These are phyloP conservation scores for Drosophila triauraria DNA, from an alignment of 1,140 invertebrate species.

Conservation along the genomic window DNA sequence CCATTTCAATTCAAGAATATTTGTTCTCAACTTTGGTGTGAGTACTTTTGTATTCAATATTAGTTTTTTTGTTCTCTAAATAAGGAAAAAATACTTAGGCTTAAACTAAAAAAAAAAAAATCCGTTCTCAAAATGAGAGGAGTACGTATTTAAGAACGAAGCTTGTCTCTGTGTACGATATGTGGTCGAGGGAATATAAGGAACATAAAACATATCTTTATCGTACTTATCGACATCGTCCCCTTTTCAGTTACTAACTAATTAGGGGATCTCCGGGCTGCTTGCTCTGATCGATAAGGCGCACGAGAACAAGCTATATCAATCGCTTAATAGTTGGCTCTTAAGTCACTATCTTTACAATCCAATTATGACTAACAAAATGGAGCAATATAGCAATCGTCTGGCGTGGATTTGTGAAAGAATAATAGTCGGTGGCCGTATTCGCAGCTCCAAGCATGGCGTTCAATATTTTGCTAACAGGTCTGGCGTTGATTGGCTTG, in stretches of 20 bases:
- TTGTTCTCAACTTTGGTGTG: too few species aligned
- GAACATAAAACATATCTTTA: neutral
- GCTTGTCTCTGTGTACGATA: too few species aligned
- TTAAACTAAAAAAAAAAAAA: too few species aligned
- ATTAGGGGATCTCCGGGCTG: neutral
- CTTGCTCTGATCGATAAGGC: conserved; percentile 8
- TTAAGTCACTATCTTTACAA: conserved; percentile 42
- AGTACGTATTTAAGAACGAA: too few species aligned
- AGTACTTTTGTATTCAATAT: too few species aligned
- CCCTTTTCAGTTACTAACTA: neutral
- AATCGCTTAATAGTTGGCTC: conserved; percentile 8
- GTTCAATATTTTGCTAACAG: neutral
- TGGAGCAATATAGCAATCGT: conserved; percentile 14
- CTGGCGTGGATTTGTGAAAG: conserved; percentile 6
- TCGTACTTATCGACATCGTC: neutral
- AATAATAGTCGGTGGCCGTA: conserved; percentile 21
- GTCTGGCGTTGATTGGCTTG: neutral
- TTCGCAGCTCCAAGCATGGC: conserved; percentile 45
- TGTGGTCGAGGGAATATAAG: too few species aligned
- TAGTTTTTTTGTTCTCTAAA: too few species aligned
- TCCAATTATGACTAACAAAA: conserved; percentile 8
- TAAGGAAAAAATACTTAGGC: too few species aligned
- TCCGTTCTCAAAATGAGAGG: too few species aligned
- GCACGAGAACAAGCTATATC: neutral
- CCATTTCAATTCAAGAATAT: too few species aligned